Evolutionary conservation across 2,113 vertebrate species (phyloP).

Genomic region (Halcyon senegalensis): DNA sequence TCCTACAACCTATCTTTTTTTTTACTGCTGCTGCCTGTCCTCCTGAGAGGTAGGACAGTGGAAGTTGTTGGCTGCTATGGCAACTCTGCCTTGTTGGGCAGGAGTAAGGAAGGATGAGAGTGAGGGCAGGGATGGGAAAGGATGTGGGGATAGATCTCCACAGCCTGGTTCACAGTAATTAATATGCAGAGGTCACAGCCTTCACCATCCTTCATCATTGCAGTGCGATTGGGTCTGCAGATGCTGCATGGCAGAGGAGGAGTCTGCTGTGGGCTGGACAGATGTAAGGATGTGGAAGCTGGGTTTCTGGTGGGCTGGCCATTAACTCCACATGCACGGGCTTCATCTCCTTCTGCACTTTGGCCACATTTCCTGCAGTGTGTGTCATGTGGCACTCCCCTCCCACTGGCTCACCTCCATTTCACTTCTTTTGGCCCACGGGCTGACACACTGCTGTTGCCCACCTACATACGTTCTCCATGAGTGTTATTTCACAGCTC

Average conservation of each 20-base stretch:
- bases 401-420: not conserved
- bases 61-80: slow-evolving; percentile 53
- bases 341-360: not conserved
- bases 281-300: not conserved
- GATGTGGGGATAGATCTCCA: not conserved
- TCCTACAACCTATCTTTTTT: not conserved
- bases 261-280: not conserved
- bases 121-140: not conserved
- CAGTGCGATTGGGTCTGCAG: not conserved
- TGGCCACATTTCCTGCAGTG: accelerated
- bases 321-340: not conserved
- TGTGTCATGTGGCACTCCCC: not conserved
- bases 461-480: not conserved
- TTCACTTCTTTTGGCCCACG: not conserved
- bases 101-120: not conserved
- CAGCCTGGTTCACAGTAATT: not conserved
- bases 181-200: not conserved
- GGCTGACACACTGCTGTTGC: not conserved
- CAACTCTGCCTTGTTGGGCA: slow-evolving; percentile 24
- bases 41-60: not conserved
- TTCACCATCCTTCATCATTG: not conserved
- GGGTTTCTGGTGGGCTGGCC: not conserved
- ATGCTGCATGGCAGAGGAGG: not conserved
- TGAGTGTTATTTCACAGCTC: not conserved
- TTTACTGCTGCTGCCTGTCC: not conserved